A percentile compares a stretch with the other conserved stretches of the same genome.
Evolutionary conservation across 2,113 vertebrate genomes (phyloP).

Genomic region (Salvelinus alpinus): DNA sequence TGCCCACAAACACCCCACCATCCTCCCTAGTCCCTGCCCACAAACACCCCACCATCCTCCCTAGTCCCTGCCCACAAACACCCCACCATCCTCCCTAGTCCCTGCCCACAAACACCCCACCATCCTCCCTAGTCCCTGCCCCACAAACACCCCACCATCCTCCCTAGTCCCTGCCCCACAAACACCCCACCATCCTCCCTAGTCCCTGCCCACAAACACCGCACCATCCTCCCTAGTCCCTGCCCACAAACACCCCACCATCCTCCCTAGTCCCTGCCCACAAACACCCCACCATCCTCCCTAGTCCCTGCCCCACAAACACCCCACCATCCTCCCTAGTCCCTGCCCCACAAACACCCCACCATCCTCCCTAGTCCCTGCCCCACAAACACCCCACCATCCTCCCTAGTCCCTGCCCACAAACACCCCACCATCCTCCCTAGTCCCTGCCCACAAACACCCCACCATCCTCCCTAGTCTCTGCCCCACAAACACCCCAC

Average conservation of each 20-base stretch:
- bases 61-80: constrained; percentile 53
- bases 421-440: too few relatives aligned
- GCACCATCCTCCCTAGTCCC: constrained; percentile 7
- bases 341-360: constrained; percentile 49
- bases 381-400: too few relatives aligned
- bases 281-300: constrained; percentile 35
- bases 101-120: neutral
- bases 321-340: constrained; percentile 12
- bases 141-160: constrained; percentile 35
- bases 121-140: constrained; percentile 37
- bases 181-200: too few relatives aligned
- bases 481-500: constrained; percentile 33
- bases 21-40: constrained; percentile 7
- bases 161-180: too few relatives aligned
- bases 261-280: constrained; percentile 50
- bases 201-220: too few relatives aligned
- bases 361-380: neutral
- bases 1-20: constrained; percentile 12
- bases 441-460: constrained; percentile 13
- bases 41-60: constrained; percentile 25
- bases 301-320: constrained; percentile 28
- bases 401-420: too few relatives aligned
- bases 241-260: constrained; percentile 53
- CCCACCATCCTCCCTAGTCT: constrained; percentile 12
- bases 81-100: constrained; percentile 33